phyloP scores from a whole-genome alignment of 2,888 invertebrate species.

The Eledona agricola region DNA sequence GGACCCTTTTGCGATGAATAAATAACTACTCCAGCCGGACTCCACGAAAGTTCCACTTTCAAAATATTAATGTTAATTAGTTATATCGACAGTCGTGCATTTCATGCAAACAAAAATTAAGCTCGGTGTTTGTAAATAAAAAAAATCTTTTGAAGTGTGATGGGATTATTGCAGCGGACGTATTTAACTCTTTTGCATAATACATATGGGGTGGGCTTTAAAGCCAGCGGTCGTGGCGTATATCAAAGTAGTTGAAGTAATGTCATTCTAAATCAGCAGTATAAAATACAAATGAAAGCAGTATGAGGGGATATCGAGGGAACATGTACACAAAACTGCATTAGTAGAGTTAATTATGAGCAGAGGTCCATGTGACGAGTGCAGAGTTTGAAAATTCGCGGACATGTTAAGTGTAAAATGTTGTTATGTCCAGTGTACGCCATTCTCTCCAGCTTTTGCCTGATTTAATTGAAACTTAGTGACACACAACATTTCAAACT shows the following conservation, averaged over 20 bases:
- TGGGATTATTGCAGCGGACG: conserved; percentile 7
- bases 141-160: background rate
- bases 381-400: conserved; percentile 53
- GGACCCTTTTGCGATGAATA: conserved; percentile 40
- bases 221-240: conserved; percentile 14
- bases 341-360: conserved; percentile 41
- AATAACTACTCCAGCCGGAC: conserved; percentile 38
- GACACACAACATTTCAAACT: conserved; percentile 54
- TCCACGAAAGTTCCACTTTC: conserved; percentile 43
- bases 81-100: too few species aligned
- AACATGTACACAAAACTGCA: conserved; percentile 40
- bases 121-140: too few species aligned
- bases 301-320: conserved; percentile 28
- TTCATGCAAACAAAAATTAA: too few species aligned
- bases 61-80: too few species aligned
- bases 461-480: conserved; percentile 57
- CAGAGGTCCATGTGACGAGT: conserved; percentile 37
- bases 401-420: conserved; percentile 59
- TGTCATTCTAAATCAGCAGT: conserved; percentile 35
- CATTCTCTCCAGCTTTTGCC: conserved; percentile 52
- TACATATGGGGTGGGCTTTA: conserved; percentile 12
- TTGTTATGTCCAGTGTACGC: conserved; percentile 55
- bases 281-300: conserved; percentile 39
- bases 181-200: conserved; percentile 16
- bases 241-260: conserved; percentile 32